phyloP scores from a whole-genome alignment of 2,888 invertebrate genomes.

The Microdon myrmicae region DNA sequence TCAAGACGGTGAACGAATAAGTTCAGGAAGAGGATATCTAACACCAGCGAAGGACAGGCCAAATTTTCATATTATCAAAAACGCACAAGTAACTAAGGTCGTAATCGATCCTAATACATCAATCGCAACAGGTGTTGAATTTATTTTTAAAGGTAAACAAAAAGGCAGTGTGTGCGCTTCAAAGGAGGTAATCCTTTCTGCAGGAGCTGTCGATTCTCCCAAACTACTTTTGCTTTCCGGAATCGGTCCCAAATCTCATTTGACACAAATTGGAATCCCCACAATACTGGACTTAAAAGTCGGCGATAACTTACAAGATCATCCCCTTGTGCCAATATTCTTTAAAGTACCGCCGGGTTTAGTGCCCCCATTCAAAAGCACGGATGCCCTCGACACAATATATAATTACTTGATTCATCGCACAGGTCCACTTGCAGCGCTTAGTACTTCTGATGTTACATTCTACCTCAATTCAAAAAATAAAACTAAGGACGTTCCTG shows the following conservation, averaged over 20 bases:
- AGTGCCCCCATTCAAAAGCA: conserved; percentile 53
- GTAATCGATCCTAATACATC: conserved; percentile 66
- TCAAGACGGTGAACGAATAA: conserved; percentile 76
- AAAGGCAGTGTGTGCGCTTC: conserved; percentile 54
- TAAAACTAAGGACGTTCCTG: conserved; percentile 69
- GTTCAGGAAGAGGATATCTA: conserved; percentile 79
- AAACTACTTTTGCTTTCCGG: conserved; percentile 64
- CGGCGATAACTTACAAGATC: conserved; percentile 83
- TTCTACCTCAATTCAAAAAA: conserved; percentile 71
- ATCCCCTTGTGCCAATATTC: conserved; percentile 70
- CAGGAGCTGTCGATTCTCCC: conserved; percentile 62
- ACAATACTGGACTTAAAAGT: conserved; percentile 66
- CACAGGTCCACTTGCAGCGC: conserved; percentile 67
- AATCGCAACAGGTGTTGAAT: conserved; percentile 67
- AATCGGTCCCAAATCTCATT: conserved; percentile 58
- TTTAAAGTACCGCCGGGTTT: conserved; percentile 63
- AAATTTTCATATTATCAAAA: conserved; percentile 72
- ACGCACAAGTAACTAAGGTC: conserved; percentile 70
- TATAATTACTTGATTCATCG: conserved; percentile 68
- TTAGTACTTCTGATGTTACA: conserved; percentile 65
- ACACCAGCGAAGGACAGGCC: conserved; percentile 67
- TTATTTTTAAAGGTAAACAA: conserved; percentile 67
- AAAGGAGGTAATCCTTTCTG: conserved; percentile 61
- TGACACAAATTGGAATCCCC: conserved; percentile 55
- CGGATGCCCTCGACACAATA: conserved; percentile 57